phyloP scores from a whole-genome alignment of 2,888 invertebrate species.

The Agriotes lineatus region DNA sequence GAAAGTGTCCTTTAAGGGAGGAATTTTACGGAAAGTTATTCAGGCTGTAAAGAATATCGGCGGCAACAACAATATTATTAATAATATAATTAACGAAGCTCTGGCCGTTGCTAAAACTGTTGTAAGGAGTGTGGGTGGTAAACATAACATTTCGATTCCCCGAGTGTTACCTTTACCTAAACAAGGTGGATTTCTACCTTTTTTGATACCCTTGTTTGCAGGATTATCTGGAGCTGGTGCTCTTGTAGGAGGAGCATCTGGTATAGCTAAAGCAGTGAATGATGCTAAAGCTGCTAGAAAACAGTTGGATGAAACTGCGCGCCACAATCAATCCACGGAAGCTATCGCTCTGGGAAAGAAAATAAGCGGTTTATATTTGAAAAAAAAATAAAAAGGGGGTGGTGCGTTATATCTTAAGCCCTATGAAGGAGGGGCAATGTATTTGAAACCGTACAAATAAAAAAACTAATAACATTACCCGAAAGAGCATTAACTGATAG shows the following conservation, averaged over 20 bases:
- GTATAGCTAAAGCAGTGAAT: no score
- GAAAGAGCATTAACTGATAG: no score
- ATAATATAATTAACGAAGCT: background rate
- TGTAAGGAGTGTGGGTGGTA: constrained; percentile 22
- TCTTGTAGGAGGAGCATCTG: constrained; percentile 47
- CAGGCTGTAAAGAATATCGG: background rate
- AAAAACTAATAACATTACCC: constrained; percentile 44
- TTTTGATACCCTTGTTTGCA: constrained; percentile 59
- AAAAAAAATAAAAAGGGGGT: constrained; percentile 4
- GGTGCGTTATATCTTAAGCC: constrained; percentile 24
- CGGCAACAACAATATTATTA: background rate
- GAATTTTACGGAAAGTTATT: background rate
- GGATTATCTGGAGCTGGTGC: constrained; percentile 53
- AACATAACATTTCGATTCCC: constrained; percentile 6
- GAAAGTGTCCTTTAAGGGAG: no score
- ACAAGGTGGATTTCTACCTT: constrained; percentile 56
- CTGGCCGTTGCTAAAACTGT: background rate
- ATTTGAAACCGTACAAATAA: no score
- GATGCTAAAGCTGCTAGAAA: no score
- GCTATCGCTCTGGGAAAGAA: constrained; percentile 41
- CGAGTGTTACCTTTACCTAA: constrained; percentile 56
- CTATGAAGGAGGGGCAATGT: no score
- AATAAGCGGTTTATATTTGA: constrained; percentile 12
- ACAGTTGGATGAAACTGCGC: no score
- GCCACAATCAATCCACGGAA: no score